Base-by-base conservation (phyloP, 2,797 vertebrate genomes). In the Protosalanx chinensis region DNA sequence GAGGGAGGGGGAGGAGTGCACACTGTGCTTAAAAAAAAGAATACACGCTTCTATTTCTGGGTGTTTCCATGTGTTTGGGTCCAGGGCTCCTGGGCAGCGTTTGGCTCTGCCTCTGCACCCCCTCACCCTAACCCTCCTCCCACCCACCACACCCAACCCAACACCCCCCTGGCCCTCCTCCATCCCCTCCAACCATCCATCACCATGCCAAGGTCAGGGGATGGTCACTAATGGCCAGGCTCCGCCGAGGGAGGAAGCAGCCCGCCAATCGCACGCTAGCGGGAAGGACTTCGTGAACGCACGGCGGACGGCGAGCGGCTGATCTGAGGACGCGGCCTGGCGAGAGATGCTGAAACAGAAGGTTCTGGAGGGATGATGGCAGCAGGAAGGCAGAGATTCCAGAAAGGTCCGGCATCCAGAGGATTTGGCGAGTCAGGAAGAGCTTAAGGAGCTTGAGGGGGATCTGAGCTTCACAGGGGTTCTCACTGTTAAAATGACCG, bases 21-120 rank as follows among this genome's bases (percentile, higher is more conserved):
- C 41, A 53, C 72, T 76, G 81, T 56, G 74, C 74, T 83, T 84
- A 81, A 75, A 80, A 81, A 80, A 81, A 84, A n/a, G n/a, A 84
- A 73, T 23, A 15, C 62, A 66, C 74, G 23, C 61, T 78, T 80
- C 80, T 84, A 82, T 84, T 84, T 82, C 1, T 77, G 67, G 75
- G 76, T 64, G 68, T 62, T 29, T 64, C 70, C 67, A 78, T 68
- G 68, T 78, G 74, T 76, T 72, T 66, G 51, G 51, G 51, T 51
- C 64, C 6, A 46, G 27, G 57, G n/a, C 23, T 27, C 6, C 57
- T 8, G 16, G 51, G 15, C 51, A 15, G 51, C 29, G 57, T 59
- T 59, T 10, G 7, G 51, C 20, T 27, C 57, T 27, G 1, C 57
- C 57, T 27, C 65, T 53, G 49, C 51, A 3, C 51, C 67, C 7